These are phyloP conservation scores for Vimba vimba DNA, from an alignment of 2,113 vertebrate genomes.

Conservation along the genomic window DNA sequence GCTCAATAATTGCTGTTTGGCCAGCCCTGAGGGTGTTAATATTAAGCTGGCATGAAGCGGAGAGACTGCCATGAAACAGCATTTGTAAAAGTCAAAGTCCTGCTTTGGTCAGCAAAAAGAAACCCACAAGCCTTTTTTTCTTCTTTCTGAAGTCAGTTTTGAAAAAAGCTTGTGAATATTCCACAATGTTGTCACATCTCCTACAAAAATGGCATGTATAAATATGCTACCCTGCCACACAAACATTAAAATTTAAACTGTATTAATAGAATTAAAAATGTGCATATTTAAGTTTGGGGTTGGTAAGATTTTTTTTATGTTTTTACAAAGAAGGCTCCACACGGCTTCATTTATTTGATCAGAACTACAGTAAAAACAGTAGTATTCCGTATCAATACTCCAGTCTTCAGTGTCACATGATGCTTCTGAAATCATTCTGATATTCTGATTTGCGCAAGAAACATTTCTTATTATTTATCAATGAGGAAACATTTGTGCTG, in stretches of 20 bases:
- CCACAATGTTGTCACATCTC: background rate
- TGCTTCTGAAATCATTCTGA: too few species aligned
- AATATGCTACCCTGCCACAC: background rate
- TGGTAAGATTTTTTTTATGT: background rate
- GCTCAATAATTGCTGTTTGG: constrained; percentile 28
- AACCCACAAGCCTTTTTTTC: constrained; percentile 26
- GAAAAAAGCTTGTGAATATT: constrained; percentile 13
- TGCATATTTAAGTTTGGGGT: background rate
- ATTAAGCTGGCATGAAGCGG: constrained; percentile 39
- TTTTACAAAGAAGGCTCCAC: background rate
- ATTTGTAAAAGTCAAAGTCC: constrained; percentile 41
- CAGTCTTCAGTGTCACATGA: background rate
- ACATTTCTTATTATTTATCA: background rate
- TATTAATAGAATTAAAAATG: background rate
- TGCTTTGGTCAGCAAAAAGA: constrained; percentile 44
- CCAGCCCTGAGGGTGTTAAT: constrained; percentile 36
- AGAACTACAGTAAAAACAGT: background rate
- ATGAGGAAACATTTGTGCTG: background rate
- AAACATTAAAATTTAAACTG: background rate
- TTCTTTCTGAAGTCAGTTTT: background rate
- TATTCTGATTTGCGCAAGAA: background rate
- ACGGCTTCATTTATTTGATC: background rate
- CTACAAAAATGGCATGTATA: background rate
- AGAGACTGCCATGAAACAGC: constrained; percentile 28
- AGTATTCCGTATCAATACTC: background rate